Conservation (phyloP, 2,888 invertebrate genomes). For the Lasioglossum figueresi region DNA sequence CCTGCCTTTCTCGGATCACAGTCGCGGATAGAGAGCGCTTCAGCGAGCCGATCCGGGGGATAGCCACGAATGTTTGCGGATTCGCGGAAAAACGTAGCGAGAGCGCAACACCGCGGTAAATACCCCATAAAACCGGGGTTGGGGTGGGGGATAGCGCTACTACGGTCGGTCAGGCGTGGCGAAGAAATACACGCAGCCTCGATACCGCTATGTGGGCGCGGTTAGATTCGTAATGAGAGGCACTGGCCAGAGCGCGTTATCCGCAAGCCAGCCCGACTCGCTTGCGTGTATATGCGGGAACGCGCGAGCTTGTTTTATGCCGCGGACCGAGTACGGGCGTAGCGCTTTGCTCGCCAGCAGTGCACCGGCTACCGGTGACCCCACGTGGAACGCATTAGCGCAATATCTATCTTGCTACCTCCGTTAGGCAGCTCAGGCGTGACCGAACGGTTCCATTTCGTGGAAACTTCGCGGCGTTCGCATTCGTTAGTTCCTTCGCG, state of each 20-base stretch:
- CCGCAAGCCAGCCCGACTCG: slow-evolving; percentile 14
- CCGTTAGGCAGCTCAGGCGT: slow-evolving; percentile 72
- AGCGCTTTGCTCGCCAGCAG: slow-evolving; percentile 44
- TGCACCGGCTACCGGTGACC: slow-evolving; percentile 71
- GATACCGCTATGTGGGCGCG: slow-evolving; percentile 81
- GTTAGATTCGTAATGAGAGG: slow-evolving; percentile 78
- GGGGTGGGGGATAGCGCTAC: slow-evolving; percentile 43
- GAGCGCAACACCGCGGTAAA: slow-evolving; percentile 54
- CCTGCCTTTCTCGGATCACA: slow-evolving; percentile 62
- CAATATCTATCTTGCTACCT: slow-evolving; percentile 67
- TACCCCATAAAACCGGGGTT: slow-evolving; percentile 41
- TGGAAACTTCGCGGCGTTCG: slow-evolving; percentile 55
- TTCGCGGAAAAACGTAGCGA: slow-evolving; percentile 55
- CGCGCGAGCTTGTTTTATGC: slow-evolving; percentile 48
- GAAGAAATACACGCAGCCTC: slow-evolving; percentile 71
- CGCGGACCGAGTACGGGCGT: slow-evolving; percentile 52
- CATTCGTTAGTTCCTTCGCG: background rate
- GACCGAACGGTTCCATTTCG: slow-evolving; percentile 70
- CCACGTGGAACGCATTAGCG: slow-evolving; percentile 73
- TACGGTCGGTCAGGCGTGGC: slow-evolving; percentile 71
- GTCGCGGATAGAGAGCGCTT: slow-evolving; percentile 35
- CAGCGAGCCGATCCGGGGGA: background rate
- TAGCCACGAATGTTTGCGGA: slow-evolving; percentile 32
- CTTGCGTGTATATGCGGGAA: slow-evolving; percentile 32
- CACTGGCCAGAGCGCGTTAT: slow-evolving; percentile 54